phyloP scores from a whole-genome alignment of 92 coral and sea anemone genomes.

The Phenganax subtilis region DNA sequence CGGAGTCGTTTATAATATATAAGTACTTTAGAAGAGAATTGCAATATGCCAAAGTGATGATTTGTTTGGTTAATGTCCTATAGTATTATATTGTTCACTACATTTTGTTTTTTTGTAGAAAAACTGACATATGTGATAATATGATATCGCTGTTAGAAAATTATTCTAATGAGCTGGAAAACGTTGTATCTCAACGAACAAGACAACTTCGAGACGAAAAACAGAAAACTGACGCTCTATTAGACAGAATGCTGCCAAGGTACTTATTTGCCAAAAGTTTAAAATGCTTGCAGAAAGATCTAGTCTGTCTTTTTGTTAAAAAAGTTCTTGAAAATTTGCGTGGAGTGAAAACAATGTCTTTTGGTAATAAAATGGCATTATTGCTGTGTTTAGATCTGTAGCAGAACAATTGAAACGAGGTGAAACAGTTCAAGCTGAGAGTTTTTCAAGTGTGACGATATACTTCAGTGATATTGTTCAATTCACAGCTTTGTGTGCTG shows the following conservation, averaged over 20 bases:
- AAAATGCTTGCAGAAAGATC: too few relatives aligned
- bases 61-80: background rate
- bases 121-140: conserved; percentile 77
- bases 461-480: conserved; percentile 90
- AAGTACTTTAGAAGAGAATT: background rate
- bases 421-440: conserved; percentile 71
- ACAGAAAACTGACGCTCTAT: conserved; percentile 77
- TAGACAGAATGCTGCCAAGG: conserved; percentile 92
- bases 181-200: conserved; percentile 73
- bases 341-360: too few relatives aligned
- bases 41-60: background rate
- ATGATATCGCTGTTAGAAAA: conserved; percentile 80
- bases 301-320: too few relatives aligned
- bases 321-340: too few relatives aligned
- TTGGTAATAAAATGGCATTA: background rate
- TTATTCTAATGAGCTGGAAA: conserved; percentile 69
- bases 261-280: conserved; percentile 17
- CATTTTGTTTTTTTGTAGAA: conserved; percentile 17
- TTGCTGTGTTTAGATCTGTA: conserved; percentile 36
- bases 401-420: conserved; percentile 89
- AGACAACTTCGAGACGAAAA: conserved; percentile 87
- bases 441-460: conserved; percentile 73
- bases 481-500: conserved; percentile 69
- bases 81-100: background rate
- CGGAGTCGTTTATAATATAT: background rate